A percentile compares a stretch with the other conserved stretches of the same genome.
Evolutionary conservation across 1,140 invertebrate genomes (phyloP).

Genomic region (Cotesia glomerata): DNA sequence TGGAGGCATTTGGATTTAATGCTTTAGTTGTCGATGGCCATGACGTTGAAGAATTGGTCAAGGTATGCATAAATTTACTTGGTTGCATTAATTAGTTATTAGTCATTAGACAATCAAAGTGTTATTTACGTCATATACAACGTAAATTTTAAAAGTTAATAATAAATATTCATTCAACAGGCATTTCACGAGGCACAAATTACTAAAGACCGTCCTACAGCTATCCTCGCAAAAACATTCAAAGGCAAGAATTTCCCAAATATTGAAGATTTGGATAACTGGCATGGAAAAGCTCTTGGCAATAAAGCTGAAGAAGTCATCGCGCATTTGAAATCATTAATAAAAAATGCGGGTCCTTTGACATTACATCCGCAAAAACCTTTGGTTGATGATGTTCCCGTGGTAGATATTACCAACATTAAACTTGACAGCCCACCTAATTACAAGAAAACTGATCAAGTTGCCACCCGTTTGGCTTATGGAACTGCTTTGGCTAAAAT

Average conservation of each 20-base stretch:
- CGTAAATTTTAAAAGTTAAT: no score
- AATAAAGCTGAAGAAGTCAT: constrained; percentile 79
- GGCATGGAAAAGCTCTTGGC: constrained; percentile 97
- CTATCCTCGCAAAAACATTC: constrained; percentile 93
- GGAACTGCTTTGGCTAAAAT: constrained; percentile 92
- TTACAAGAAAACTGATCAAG: constrained; percentile 81
- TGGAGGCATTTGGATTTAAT: constrained; percentile 93
- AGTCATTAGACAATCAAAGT: background rate
- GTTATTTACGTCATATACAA: no score
- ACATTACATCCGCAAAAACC: constrained; percentile 71
- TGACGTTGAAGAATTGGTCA: constrained; percentile 87
- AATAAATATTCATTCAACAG: constrained; percentile 44
- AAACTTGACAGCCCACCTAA: constrained; percentile 82
- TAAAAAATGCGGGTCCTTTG: constrained; percentile 69
- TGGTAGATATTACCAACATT: constrained; percentile 76
- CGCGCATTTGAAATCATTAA: constrained; percentile 71
- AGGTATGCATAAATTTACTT: constrained; percentile 60
- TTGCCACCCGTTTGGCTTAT: constrained; percentile 95
- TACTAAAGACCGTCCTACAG: constrained; percentile 87
- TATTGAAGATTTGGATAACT: constrained; percentile 93
- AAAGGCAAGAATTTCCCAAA: constrained; percentile 90
- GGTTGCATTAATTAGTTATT: background rate
- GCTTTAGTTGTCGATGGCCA: constrained; percentile 96
- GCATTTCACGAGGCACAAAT: constrained; percentile 82
- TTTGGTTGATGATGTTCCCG: constrained; percentile 73